Evolutionary conservation across 2,888 invertebrate species (phyloP), one percentile per base, ranked within the genome.

Genomic region (Drosophila acutilabella): DNA sequence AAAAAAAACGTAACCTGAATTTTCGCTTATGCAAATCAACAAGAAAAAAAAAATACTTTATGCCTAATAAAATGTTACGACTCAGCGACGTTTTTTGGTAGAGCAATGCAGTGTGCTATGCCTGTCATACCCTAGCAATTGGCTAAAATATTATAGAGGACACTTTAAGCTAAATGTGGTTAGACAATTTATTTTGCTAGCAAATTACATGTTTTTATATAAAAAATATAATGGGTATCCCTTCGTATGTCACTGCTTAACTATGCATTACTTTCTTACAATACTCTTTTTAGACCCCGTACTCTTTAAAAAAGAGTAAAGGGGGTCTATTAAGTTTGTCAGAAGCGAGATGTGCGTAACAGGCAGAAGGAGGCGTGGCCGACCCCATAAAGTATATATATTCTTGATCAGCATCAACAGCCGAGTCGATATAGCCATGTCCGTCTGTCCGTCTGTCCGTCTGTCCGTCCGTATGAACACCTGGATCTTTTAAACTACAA

Each of bases 21-120:
- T 70, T 73, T 66, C 50, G 76, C 75, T 88, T 88, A 83, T 87
- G 89, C 89, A 88, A 83, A 59, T 41, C 41, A n/a, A n/a, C n/a
- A n/a, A n/a, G 14, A 23, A 30, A 33, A 50, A 52, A 65, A 67
- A 65, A 65, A 62, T 72, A 59, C n/a, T n/a, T 67, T 71, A 75
- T 78, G 81, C 78, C 78, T 65, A 84, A 86, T 84, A 88, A 83
- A 88, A 87, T 79, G 70, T 76, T 66, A 84, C 68, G 86, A 68
- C 50, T 61, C 57, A 48, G 41, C 45, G 50, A 64, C 30, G 51
- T 30, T 42, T 69, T 65, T 48, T 56, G 8, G 44, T 64, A 61
- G 62, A 54, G 56, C 58, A 70, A 56, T 62, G 59, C 64, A 59
- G 56, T 54, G 23, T 44, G 44, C 20, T 4, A 10, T 33, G 23